Evolutionary conservation across 2,797 vertebrate genomes (phyloP).

Genomic region (Ptychobarbus kaznakovi): DNA sequence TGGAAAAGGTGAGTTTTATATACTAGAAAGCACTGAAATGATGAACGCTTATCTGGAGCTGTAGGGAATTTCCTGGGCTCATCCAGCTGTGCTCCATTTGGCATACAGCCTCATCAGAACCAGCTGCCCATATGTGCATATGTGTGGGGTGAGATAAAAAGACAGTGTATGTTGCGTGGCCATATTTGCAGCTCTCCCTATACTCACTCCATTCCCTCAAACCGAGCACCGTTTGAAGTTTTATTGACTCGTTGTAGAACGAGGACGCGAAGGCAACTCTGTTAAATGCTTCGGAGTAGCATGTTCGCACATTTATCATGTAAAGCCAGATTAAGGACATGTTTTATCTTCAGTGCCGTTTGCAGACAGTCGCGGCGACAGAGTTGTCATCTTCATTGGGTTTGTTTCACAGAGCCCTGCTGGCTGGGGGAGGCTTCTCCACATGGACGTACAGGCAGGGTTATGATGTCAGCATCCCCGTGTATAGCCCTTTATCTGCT

Average conservation of each 20-base stretch:
- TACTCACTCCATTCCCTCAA: constrained; percentile 33
- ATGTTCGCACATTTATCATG: constrained; percentile 31
- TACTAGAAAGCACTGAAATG: constrained; percentile 69
- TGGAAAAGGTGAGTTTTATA: constrained; percentile 69
- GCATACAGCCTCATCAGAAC: constrained; percentile 71
- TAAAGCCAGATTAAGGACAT: constrained; percentile 26
- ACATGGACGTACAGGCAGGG: constrained; percentile 99
- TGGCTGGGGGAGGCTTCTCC: constrained; percentile 97
- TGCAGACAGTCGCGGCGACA: constrained; percentile 12
- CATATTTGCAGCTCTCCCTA: constrained; percentile 33
- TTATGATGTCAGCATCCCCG: constrained; percentile 97
- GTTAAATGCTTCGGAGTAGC: constrained; percentile 22
- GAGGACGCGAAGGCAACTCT: constrained; percentile 14
- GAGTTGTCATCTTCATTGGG: constrained; percentile 11
- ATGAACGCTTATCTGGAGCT: constrained; percentile 74
- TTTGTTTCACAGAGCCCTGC: constrained; percentile 83
- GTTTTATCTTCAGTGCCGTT: constrained; percentile 24
- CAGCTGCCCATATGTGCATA: constrained; percentile 69
- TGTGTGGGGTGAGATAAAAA: constrained; percentile 60
- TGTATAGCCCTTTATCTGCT: constrained; percentile 91
- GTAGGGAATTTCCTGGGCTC: constrained; percentile 77
- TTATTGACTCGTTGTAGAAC: constrained; percentile 40
- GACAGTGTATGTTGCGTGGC: constrained; percentile 31
- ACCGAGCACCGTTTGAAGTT: constrained; percentile 23
- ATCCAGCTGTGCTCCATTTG: constrained; percentile 76